A percentile compares a stretch with the other conserved stretches of the same genome.
Evolutionary conservation across 2,888 invertebrate species (phyloP).

Genomic region (Tromatobia lineatoria): DNA sequence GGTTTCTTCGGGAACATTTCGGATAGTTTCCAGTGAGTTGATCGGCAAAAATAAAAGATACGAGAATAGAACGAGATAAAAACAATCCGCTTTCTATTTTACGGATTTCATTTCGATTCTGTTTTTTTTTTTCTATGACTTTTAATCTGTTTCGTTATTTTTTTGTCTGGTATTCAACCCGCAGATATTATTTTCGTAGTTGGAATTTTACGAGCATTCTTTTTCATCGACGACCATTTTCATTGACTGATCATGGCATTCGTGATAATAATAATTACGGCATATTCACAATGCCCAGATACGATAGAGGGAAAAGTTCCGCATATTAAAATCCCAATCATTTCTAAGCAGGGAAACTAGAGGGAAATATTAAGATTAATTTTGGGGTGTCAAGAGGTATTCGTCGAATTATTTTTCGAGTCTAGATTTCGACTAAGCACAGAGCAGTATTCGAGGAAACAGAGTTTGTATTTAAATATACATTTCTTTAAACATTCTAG

Average conservation of each 20-base stretch:
- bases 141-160: not conserved
- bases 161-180: not conserved
- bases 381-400: too few relatives aligned
- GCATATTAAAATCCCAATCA: too few relatives aligned
- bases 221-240: not conserved
- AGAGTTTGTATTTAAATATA: too few relatives aligned
- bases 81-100: not conserved
- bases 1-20: not conserved
- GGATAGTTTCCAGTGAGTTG: constrained; percentile 17
- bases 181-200: not conserved
- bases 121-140: not conserved
- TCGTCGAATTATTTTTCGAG: too few relatives aligned
- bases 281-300: not conserved
- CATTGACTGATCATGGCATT: not conserved
- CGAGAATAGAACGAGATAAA: not conserved
- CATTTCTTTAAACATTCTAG: too few relatives aligned
- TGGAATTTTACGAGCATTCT: not conserved
- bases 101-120: not conserved
- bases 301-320: too few relatives aligned
- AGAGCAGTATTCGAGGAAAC: too few relatives aligned
- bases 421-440: too few relatives aligned
- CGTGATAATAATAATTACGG: not conserved
- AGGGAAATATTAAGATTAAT: too few relatives aligned
- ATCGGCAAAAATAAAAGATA: constrained; percentile 9
- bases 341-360: too few relatives aligned